phyloP scores from a whole-genome alignment of 2,888 invertebrate species.

The Parochlus steinenii region DNA sequence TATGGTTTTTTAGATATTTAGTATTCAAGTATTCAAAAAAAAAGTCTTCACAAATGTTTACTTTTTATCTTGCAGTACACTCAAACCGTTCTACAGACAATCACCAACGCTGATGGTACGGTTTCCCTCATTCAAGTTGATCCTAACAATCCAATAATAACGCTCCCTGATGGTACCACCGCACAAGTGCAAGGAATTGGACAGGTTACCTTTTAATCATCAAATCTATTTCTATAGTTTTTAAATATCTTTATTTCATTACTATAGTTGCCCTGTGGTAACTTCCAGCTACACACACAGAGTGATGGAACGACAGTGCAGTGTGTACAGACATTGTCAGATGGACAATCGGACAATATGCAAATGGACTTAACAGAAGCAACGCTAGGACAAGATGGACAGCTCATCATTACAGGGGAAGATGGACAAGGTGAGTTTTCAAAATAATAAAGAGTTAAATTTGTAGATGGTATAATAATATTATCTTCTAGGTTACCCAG shows the following conservation, averaged over 20 bases:
- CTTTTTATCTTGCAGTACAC: slow-evolving; percentile 42
- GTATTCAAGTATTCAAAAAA: slow-evolving; percentile 1
- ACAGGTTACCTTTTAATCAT: slow-evolving; percentile 21
- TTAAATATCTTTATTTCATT: slow-evolving; percentile 2
- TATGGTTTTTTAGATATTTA: slow-evolving; percentile 12
- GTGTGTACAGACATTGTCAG: slow-evolving; percentile 55
- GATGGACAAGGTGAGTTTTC: slow-evolving; percentile 64
- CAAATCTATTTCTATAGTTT: slow-evolving; percentile 2
- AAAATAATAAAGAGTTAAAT: slow-evolving; percentile 1
- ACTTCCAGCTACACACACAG: slow-evolving; percentile 43
- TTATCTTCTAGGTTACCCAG: slow-evolving; percentile 35
- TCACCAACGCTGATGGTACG: slow-evolving; percentile 91
- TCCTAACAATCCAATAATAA: slow-evolving; percentile 85
- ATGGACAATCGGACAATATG: slow-evolving; percentile 61
- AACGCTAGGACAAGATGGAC: slow-evolving; percentile 80
- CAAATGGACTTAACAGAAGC: slow-evolving; percentile 87
- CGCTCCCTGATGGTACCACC: slow-evolving; percentile 87
- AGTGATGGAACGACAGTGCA: slow-evolving; percentile 42
- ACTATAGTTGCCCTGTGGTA: slow-evolving; percentile 15
- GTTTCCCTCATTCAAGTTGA: slow-evolving; percentile 92
- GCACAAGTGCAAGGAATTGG: slow-evolving; percentile 69
- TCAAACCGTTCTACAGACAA: slow-evolving; percentile 84
- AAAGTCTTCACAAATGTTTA: slow-evolving; percentile 11
- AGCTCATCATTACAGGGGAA: slow-evolving; percentile 87
- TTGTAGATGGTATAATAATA: not conserved